phyloP scores from a whole-genome alignment of 1,140 invertebrate species.

The Andrena cerasifolii region DNA sequence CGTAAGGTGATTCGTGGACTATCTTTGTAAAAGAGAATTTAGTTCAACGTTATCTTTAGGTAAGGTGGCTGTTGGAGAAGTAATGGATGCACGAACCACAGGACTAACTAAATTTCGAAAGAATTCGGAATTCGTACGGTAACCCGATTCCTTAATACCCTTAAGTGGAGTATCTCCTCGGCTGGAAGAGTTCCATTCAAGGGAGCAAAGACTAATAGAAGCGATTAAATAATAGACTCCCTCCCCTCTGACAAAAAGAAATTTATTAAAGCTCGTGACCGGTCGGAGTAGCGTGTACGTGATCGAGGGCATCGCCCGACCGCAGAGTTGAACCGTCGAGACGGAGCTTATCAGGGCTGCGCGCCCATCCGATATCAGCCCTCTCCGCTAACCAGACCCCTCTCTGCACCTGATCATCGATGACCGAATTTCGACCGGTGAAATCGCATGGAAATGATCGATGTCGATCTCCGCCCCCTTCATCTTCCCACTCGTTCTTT shows the following conservation, averaged over 20 bases:
- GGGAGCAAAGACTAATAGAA: not conserved
- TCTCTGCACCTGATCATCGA: constrained; percentile 34
- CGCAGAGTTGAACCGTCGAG: not conserved
- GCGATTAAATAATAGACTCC: constrained; percentile 17
- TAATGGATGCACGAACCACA: no score
- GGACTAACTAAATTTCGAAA: not conserved
- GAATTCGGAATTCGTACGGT: not conserved
- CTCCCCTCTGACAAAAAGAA: not conserved
- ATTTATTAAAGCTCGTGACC: constrained; percentile 25
- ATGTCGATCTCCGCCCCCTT: not conserved
- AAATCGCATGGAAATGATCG: constrained; percentile 40
- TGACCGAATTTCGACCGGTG: constrained; percentile 37
- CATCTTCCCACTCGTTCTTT: no score
- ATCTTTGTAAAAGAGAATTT: no score
- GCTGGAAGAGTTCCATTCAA: no score
- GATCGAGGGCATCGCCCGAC: constrained; percentile 34
- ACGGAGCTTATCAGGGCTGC: constrained; percentile 39
- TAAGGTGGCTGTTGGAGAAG: no score
- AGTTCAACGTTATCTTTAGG: no score
- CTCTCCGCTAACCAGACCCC: constrained; percentile 5
- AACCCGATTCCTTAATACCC: not conserved
- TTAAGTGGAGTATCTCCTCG: not conserved
- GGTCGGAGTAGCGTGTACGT: constrained; percentile 17
- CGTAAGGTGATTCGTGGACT: no score
- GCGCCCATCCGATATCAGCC: constrained; percentile 26